Base-by-base conservation (phyloP, 2,113 vertebrate species). In the Indri indri region DNA sequence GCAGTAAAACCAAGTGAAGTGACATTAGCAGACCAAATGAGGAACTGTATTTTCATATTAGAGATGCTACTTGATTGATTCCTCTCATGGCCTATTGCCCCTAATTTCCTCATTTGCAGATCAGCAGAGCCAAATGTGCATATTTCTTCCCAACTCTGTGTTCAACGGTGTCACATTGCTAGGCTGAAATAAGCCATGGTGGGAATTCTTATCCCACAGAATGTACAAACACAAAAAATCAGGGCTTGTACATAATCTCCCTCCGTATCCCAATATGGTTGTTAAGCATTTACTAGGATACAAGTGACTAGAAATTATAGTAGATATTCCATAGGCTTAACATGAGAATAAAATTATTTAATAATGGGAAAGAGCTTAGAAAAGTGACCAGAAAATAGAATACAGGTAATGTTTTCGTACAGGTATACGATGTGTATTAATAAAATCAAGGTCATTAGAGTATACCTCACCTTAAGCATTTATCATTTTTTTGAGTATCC, bases 61-160 rank as follows among this genome's bases (percentile, higher is more conserved):
- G 52, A 68, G 13, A 82, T 66, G 18, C 5, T n/a, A 30, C 18
- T 47, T 59, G 27, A 42, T 2, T 59, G 42, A 5, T 27, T 73
- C 12, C 7, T 61, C 8, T 45, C 18, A n/a, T 18, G 2, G 9
- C 8, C 34, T 22, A 2, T 10, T 9, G 2, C 1, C 2, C 12
- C 2, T 16, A 14, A 1, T 52, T 23, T 74, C 14, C 17, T 89
- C 11, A 42, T 61, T 57, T 89, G 45, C 27, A 54, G 37, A 32
- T n/a, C 22, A 18, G 52, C 18, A 52, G 11, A 71, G 1, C 10
- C 85, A 32, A 1, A 8, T 30, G 27, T 71, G 5, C 4, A 2
- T 2, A 59, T 42, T 17, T 71, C 52, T 30, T 81, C 42, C 16
- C 27, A 90, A 10, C 2, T 63, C 45, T 84, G 7, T 50, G 22